Percentiles rank a stretch among this genome's conserved stretches.
Conservation (phyloP, 1,140 invertebrate genomes). For the Trichoplusia ni region DNA sequence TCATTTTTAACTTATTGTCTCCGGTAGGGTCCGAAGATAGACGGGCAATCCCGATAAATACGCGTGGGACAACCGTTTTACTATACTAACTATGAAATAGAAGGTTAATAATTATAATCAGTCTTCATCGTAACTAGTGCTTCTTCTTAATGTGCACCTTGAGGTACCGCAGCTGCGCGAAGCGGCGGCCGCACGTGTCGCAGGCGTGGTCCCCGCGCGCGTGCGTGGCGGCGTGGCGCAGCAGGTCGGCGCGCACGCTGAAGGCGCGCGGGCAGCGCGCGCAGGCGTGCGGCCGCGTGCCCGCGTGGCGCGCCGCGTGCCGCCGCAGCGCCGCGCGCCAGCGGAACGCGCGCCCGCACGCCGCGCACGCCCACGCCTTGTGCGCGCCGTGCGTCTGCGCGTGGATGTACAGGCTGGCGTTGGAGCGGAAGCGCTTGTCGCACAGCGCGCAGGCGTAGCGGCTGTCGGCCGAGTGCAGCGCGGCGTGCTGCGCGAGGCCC, state of each 20-base stretch:
- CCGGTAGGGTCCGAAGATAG: too few species aligned
- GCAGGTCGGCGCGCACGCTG: constrained; percentile 78
- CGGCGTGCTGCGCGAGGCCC: constrained; percentile 68
- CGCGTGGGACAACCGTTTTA: too few species aligned
- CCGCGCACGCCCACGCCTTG: constrained; percentile 76
- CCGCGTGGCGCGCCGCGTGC: constrained; percentile 79
- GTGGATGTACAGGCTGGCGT: constrained; percentile 82
- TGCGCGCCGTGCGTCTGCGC: constrained; percentile 72
- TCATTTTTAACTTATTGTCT: too few species aligned
- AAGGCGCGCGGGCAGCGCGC: constrained; percentile 81
- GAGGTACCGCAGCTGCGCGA: constrained; percentile 82
- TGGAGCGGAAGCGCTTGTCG: constrained; percentile 80
- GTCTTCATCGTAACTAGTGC: constrained; percentile 38
- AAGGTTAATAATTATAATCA: background rate
- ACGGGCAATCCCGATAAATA: too few species aligned
- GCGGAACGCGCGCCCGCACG: constrained; percentile 78
- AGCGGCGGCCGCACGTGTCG: constrained; percentile 81
- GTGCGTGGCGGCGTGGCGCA: constrained; percentile 80
- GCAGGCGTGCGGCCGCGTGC: constrained; percentile 78
- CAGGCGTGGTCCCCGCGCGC: constrained; percentile 73
- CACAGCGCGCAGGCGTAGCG: constrained; percentile 82
- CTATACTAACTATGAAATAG: too few species aligned
- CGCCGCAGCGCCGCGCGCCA: constrained; percentile 77
- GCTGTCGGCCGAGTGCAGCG: constrained; percentile 73
- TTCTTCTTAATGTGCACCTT: constrained; percentile 71